phyloP scores from a whole-genome alignment of 2,797 vertebrate species.

The Chaunax sp. region DNA sequence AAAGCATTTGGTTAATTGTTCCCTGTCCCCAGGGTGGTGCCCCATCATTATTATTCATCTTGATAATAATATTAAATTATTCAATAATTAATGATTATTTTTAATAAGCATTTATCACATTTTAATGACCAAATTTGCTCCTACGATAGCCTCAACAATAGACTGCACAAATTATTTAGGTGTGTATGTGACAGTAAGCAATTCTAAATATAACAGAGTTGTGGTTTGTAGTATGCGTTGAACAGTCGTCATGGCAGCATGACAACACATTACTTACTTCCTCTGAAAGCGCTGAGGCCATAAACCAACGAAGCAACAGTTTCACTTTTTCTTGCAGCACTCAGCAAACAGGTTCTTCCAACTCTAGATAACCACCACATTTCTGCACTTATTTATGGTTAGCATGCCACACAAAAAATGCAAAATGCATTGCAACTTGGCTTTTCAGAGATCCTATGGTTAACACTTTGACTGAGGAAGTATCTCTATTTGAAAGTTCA shows the following conservation, averaged over 20 bases:
- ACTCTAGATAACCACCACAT: neutral
- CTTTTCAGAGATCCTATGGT: constrained; percentile 4
- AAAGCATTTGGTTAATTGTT: no score
- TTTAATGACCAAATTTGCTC: no score
- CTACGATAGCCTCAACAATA: no score
- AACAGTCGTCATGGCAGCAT: constrained; percentile 36
- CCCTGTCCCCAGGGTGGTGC: no score
- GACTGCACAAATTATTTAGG: constrained; percentile 22
- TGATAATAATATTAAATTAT: no score
- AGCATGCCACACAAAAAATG: neutral
- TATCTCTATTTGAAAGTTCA: constrained; percentile 16
- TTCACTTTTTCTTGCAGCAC: constrained; percentile 53
- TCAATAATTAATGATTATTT: no score
- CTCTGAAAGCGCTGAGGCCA: constrained; percentile 46
- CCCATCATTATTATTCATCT: no score
- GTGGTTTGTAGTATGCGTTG: constrained; percentile 33
- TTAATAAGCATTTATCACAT: no score
- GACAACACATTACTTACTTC: constrained; percentile 48
- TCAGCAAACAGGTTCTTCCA: constrained; percentile 28
- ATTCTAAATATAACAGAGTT: constrained; percentile 15
- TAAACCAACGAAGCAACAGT: constrained; percentile 26
- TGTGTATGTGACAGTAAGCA: constrained; percentile 28
- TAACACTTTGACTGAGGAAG: constrained; percentile 16
- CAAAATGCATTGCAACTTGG: constrained; percentile 17
- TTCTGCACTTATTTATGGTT: neutral